phyloP scores from a whole-genome alignment of 2,888 invertebrate species.

The Iselma pallidipennis region DNA sequence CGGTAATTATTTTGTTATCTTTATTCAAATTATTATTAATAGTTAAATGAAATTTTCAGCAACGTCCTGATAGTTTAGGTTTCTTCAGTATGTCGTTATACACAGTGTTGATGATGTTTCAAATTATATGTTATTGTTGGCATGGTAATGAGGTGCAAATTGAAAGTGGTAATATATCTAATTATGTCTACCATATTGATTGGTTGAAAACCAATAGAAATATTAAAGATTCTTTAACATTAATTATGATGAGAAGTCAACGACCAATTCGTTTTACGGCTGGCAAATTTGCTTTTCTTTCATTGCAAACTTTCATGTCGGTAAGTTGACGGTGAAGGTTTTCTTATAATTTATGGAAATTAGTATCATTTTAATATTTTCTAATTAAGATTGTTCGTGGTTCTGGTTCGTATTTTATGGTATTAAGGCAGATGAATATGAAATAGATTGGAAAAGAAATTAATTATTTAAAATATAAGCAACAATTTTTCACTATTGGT shows the following conservation, averaged over 20 bases:
- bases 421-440: too few relatives aligned
- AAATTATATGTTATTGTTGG: conserved; percentile 15
- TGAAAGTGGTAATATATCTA: conserved; percentile 3
- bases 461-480: too few relatives aligned
- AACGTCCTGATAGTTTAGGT: conserved; percentile 7
- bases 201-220: conserved; percentile 9
- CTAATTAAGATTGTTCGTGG: too few relatives aligned
- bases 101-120: conserved; percentile 10
- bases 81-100: conserved; percentile 16
- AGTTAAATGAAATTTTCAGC: too few relatives aligned
- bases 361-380: too few relatives aligned
- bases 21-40: too few relatives aligned
- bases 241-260: conserved; percentile 18
- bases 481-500: too few relatives aligned
- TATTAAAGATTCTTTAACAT: conserved; percentile 2
- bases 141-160: conserved; percentile 16
- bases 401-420: too few relatives aligned
- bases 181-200: conserved; percentile 3
- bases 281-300: conserved; percentile 12
- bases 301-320: conserved; percentile 16
- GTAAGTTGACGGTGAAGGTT: too few relatives aligned
- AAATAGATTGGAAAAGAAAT: too few relatives aligned
- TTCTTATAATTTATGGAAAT: too few relatives aligned
- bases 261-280: conserved; percentile 12
- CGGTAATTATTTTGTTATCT: conserved; percentile 22